These are phyloP conservation scores for Trissonchulus sp. DNA, from an alignment of 2,888 invertebrate species.

Conservation along the genomic window DNA sequence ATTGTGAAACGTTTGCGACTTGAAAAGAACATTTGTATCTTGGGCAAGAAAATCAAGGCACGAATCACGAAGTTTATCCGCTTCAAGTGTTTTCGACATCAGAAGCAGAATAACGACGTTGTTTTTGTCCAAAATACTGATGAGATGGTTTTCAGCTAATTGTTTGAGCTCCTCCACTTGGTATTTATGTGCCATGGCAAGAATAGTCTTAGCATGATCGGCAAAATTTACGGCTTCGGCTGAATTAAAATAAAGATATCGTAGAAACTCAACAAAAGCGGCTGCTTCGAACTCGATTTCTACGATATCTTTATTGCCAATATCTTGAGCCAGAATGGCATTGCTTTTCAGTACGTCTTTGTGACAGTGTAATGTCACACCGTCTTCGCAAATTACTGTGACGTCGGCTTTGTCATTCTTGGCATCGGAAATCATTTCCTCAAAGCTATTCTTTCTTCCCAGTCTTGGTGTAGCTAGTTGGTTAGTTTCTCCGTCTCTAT, in stretches of 20 bases:
- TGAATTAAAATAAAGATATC: not conserved
- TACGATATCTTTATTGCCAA: not conserved
- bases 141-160: not conserved
- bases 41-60: not conserved
- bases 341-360: not conserved
- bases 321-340: not conserved
- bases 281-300: not conserved
- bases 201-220: not conserved
- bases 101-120: not conserved
- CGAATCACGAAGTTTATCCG: not conserved
- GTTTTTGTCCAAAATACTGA: not conserved
- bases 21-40: not conserved
- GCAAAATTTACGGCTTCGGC: not conserved
- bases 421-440: no score
- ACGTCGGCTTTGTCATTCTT: no score
- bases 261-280: not conserved
- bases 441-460: not conserved
- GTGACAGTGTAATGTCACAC: not conserved
- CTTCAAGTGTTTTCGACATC: not conserved
- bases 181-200: not conserved
- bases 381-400: not conserved
- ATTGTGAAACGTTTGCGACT: not conserved
- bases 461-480: not conserved
- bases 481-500: not conserved
- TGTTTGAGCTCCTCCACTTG: not conserved